Conservation (phyloP, 2,797 vertebrate genomes). For the Sardinella longiceps region DNA sequence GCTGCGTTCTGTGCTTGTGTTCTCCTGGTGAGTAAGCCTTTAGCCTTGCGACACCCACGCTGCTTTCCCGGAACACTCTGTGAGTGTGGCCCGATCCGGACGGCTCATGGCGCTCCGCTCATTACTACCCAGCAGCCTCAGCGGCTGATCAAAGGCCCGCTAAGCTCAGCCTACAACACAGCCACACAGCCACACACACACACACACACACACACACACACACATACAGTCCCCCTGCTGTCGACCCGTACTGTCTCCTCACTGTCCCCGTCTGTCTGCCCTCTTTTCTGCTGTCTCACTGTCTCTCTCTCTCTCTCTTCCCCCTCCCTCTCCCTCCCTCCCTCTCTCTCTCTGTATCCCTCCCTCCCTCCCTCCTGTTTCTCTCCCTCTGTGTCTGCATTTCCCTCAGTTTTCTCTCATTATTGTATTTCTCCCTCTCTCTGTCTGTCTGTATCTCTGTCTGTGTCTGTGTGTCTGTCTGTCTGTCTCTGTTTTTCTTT, state of each 20-base stretch:
- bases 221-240: neutral
- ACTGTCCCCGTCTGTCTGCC: neutral
- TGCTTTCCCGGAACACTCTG: slow-evolving; percentile 7
- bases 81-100: neutral
- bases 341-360: neutral
- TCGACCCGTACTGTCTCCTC: neutral
- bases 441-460: neutral
- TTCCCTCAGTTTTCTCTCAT: neutral
- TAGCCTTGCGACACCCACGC: neutral
- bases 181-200: neutral
- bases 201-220: neutral
- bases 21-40: slow-evolving; percentile 21
- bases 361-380: too few relatives aligned
- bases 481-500: neutral
- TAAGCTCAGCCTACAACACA: neutral
- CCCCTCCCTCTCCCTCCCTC: neutral
- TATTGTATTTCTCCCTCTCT: neutral
- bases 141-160: neutral
- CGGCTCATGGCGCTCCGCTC: neutral
- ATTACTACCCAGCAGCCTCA: slow-evolving; percentile 8
- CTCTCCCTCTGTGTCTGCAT: neutral
- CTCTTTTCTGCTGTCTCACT: neutral
- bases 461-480: neutral
- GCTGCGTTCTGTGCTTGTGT: neutral
- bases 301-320: neutral